Evolutionary conservation across 2,113 vertebrate species (phyloP).

Genomic region (Silurus glanis): DNA sequence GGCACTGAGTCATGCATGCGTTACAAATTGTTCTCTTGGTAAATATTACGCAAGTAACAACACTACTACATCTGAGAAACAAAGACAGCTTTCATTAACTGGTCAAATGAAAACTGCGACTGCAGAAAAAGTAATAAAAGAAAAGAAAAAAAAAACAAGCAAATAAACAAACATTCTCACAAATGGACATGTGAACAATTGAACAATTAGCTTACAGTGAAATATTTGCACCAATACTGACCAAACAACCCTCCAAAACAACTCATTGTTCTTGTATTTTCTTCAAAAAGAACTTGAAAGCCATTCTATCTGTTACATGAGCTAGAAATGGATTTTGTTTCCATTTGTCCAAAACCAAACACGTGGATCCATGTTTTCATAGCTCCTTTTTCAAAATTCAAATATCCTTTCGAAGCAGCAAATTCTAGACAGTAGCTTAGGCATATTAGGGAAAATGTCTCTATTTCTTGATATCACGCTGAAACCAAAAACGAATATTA

Average conservation of each 20-base stretch:
- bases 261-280: too few species aligned
- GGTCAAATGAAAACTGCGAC: neutral
- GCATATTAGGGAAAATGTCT: neutral
- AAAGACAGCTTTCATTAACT: neutral
- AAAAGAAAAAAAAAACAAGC: neutral
- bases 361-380: neutral
- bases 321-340: too few species aligned
- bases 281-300: neutral
- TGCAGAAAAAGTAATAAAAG: neutral
- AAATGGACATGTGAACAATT: too few species aligned
- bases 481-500: neutral
- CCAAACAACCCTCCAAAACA: neutral
- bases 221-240: neutral
- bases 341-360: neutral
- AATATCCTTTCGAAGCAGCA: neutral
- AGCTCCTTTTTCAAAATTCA: too few species aligned
- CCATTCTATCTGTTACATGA: neutral
- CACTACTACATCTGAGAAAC: constrained; percentile 1
- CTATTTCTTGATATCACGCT: neutral
- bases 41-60: constrained; percentile 17
- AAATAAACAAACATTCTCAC: too few species aligned
- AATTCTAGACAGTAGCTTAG: neutral
- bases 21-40: constrained; percentile 1
- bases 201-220: too few species aligned
- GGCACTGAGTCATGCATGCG: neutral